Base-by-base conservation (phyloP, 2,113 vertebrate genomes). In the Pteruthius melanotis region DNA sequence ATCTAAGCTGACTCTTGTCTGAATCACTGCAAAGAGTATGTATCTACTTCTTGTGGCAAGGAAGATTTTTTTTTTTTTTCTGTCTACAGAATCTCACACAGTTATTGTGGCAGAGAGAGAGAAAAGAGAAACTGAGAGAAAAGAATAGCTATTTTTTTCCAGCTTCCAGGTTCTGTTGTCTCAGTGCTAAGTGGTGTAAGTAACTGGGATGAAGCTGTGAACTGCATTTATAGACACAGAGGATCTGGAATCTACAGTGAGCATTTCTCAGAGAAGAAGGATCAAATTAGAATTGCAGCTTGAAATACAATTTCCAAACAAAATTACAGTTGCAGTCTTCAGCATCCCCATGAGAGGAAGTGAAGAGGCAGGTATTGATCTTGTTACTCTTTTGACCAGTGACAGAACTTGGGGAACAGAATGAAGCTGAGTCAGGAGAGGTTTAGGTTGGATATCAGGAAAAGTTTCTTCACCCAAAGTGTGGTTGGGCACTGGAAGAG, bases 271-370 rank as follows among this genome's bases (percentile, higher is more conserved):
- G 63, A 91, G 26, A 72, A 78, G 14, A 60, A 91, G 22, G 33
- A 76, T 13, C 17, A 89, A 85, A 54, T 87, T 82, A 87, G 47
- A 94, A 88, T 5, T 5, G 4, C 39, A 77, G 22, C 27, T 52
- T 94, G 52, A 87, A 93, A 85, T 65, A 61, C 7, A 72, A 39
- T 61, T 95, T 88, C 44, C 47, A 83, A 77, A 74, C 16, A 50
- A 53, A 9, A 42, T 56, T 69, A 76, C 7, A 69, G 14, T 22
- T 63, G 26, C 22, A 42, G 26, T 37, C 31, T 54, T 83, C 35
- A 76, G 37, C 5, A 42, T 17, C 26, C 9, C 27, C 12, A 16
- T 4, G 14, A 49, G 31, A 68, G 35, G 35, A 68, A 40, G 47
- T 0, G 0, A 40, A 83, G 63, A 31, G 54, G 6, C 18, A 83